Percentiles rank a stretch among this genome's conserved stretches.
These are phyloP conservation scores for Ascidia mentula DNA, from an alignment of 23 tunicate genomes.

Conservation along the genomic window DNA sequence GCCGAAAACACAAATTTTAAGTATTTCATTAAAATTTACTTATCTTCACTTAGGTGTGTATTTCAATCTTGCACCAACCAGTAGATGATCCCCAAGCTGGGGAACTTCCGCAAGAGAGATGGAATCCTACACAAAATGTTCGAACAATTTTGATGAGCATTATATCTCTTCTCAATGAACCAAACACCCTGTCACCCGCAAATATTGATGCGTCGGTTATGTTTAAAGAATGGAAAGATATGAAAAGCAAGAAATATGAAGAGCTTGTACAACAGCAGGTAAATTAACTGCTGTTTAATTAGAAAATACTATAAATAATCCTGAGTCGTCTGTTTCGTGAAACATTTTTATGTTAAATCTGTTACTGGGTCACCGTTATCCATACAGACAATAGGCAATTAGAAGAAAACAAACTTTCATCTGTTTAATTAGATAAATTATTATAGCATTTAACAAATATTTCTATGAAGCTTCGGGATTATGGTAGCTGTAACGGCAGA, in stretches of 20 bases:
- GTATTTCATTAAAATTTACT: too few species aligned
- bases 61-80: constrained; percentile 94
- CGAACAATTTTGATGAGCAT: constrained; percentile 90
- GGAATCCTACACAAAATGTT: constrained; percentile 99
- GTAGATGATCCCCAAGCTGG: constrained; percentile 97
- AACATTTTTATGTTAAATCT: too few species aligned
- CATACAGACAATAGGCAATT: too few species aligned
- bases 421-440: too few species aligned
- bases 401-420: too few species aligned
- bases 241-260: constrained; percentile 81
- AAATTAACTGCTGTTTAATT: neutral
- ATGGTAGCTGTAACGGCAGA: too few species aligned
- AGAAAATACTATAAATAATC: neutral
- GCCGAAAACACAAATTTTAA: too few species aligned
- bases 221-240: constrained; percentile 89
- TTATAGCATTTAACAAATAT: too few species aligned
- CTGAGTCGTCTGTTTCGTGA: too few species aligned
- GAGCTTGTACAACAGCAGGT: constrained; percentile 90
- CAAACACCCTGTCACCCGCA: constrained; percentile 95
- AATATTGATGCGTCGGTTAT: constrained; percentile 99
- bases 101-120: constrained; percentile 95
- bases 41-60: too few species aligned
- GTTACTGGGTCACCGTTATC: too few species aligned
- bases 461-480: too few species aligned
- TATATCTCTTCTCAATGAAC: constrained; percentile 91